Base-by-base conservation (phyloP, 1,140 invertebrate genomes). In the Ostrea denselamellosa region DNA sequence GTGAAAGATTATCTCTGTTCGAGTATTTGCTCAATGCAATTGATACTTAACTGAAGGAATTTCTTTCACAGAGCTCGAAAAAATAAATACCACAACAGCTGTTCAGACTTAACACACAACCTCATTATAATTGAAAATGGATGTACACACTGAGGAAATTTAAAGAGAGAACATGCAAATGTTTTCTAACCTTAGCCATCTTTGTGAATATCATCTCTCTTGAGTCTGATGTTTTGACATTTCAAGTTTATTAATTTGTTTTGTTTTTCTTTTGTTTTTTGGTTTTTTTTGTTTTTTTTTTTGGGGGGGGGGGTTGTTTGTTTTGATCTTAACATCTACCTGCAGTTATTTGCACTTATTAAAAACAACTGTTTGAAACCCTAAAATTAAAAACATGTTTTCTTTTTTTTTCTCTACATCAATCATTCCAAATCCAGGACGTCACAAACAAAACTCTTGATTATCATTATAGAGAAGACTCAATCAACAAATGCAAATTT, bases 111-210 rank as follows among this genome's bases (percentile, higher is more conserved):
- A 71, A 14, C 25, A 14, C 22, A 28, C 12, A 77, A 25, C 22
- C 28, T 77, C 68, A 28, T 77, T 77, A 34, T 77, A 77, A 77
- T 77, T 77, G 68, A 34, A 77, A 77, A 77, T 77, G 68, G 22
- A 77, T 77, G 68, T 77, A 77, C 68, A 77, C 68, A 77, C 25
- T 34, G 68, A 28, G 28, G 28, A 77, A 14, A 77, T 7, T 28
- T 34, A 19, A 9, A 58, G 56, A 62, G 56, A 77, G 68, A 77
- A 77, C 68, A 77, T 25, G 28, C 25, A 77, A 14, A 77, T 77
- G 68, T 77, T 44, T 44, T 28, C 25, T 34, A 34, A 77, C 25
- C n/a, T n/a, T 62, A 14, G n/a, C 14, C 34, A 5, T 44, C 56
- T 62, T 62, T 12, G n/a, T 19, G 5, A 58, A 17, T 58, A 19